phyloP scores from a whole-genome alignment of 1,140 invertebrate species.

The Lucilia cuprina region DNA sequence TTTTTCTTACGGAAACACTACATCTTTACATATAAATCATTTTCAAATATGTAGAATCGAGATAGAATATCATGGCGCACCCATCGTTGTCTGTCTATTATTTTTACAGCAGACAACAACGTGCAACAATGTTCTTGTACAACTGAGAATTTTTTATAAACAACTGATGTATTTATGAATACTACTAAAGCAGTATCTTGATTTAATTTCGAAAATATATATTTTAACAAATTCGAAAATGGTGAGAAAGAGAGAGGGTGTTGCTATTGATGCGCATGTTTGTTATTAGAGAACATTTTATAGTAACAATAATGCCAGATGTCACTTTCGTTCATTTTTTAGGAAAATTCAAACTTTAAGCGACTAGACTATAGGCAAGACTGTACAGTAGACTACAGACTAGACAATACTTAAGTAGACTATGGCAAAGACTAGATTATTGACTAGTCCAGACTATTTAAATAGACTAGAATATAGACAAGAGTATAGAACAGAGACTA shows the following conservation, averaged over 20 bases:
- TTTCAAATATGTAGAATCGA: not conserved
- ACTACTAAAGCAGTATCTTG: not conserved
- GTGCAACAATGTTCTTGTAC: constrained; percentile 15
- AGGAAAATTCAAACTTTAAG: no score
- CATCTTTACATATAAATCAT: not conserved
- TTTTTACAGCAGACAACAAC: not conserved
- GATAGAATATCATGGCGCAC: not conserved
- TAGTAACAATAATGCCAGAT: no score
- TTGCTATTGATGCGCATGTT: not conserved
- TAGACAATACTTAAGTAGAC: no score
- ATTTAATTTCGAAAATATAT: not conserved
- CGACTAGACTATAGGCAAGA: no score
- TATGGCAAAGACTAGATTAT: no score
- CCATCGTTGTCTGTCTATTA: not conserved
- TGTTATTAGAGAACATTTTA: not conserved
- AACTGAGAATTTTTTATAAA: not conserved
- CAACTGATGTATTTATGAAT: constrained; percentile 17
- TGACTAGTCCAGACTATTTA: no score
- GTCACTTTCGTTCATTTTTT: no score
- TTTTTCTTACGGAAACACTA: not conserved
- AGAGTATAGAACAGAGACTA: no score
- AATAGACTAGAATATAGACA: no score
- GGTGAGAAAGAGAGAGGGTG: not conserved
- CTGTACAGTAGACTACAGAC: no score
- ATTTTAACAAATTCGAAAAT: not conserved